These are phyloP conservation scores for Dasypolia templi DNA, from an alignment of 2,888 invertebrate genomes.

Conservation along the genomic window DNA sequence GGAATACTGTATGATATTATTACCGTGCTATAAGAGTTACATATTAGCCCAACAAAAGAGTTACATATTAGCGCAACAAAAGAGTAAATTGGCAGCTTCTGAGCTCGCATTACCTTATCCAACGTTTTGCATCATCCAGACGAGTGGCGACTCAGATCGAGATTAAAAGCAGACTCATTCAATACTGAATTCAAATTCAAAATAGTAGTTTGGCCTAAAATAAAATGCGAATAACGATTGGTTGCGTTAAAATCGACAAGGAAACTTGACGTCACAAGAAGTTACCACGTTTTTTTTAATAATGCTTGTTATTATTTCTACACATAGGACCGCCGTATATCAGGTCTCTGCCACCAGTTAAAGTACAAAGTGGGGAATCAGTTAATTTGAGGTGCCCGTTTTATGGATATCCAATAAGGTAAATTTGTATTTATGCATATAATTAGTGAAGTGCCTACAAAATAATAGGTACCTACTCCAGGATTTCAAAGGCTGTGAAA, in stretches of 20 bases:
- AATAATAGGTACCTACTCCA: too few relatives aligned
- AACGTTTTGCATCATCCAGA: neutral
- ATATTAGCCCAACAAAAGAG: too few relatives aligned
- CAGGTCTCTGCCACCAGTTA: conserved; percentile 93
- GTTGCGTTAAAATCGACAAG: too few relatives aligned
- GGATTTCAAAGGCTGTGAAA: too few relatives aligned
- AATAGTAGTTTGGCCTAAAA: neutral
- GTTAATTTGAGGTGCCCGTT: conserved; percentile 95
- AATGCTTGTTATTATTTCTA: neutral
- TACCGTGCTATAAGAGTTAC: too few relatives aligned
- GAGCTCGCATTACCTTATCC: neutral
- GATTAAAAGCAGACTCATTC: neutral
- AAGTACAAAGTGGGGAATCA: conserved; percentile 94
- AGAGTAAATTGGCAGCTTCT: neutral
- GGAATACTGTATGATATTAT: too few relatives aligned
- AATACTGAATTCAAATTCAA: neutral
- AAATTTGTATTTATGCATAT: conserved; percentile 43
- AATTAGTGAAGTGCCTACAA: neutral
- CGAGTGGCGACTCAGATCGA: neutral
- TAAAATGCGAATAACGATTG: too few relatives aligned
- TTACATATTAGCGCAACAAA: too few relatives aligned
- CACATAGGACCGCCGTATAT: conserved; percentile 94
- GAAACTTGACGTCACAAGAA: neutral
- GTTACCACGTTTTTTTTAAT: neutral
- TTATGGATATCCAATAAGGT: conserved; percentile 95